These are phyloP conservation scores for Rotaria magnacalcarata DNA, from an alignment of 2,888 invertebrate genomes.

Conservation along the genomic window DNA sequence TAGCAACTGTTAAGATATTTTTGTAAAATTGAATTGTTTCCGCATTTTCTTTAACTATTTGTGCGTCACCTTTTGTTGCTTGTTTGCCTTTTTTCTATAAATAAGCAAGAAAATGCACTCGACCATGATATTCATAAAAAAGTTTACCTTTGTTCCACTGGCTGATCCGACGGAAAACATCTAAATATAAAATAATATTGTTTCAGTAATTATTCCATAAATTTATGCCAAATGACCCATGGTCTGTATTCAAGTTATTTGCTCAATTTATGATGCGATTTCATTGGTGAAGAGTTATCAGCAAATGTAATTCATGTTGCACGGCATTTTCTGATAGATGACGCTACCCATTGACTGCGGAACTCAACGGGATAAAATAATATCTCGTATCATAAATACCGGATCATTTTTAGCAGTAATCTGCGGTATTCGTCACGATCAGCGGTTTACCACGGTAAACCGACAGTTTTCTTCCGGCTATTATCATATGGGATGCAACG, in stretches of 20 bases:
- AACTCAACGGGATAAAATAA: too few relatives aligned
- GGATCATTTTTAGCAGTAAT: too few relatives aligned
- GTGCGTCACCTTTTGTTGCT: constrained; percentile 20
- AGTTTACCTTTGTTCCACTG: background rate
- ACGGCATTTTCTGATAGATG: background rate
- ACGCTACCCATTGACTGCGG: background rate
- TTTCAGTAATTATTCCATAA: background rate
- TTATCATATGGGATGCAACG: too few relatives aligned
- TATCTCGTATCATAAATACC: too few relatives aligned
- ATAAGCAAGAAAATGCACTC: background rate
- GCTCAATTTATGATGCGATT: background rate
- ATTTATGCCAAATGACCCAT: background rate
- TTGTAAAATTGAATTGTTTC: constrained; percentile 20
- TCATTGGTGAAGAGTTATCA: background rate
- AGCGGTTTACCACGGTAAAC: too few relatives aligned
- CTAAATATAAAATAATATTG: background rate
- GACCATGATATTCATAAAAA: background rate
- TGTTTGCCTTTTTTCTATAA: constrained; percentile 6
- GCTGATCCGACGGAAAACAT: background rate
- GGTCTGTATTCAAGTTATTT: background rate
- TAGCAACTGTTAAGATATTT: background rate
- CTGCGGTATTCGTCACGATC: too few relatives aligned
- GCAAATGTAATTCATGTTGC: background rate
- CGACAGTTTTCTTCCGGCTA: too few relatives aligned
- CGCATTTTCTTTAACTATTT: constrained; percentile 1